Base-by-base conservation (phyloP, 2,113 vertebrate genomes). In the Stigmatopora argus region DNA sequence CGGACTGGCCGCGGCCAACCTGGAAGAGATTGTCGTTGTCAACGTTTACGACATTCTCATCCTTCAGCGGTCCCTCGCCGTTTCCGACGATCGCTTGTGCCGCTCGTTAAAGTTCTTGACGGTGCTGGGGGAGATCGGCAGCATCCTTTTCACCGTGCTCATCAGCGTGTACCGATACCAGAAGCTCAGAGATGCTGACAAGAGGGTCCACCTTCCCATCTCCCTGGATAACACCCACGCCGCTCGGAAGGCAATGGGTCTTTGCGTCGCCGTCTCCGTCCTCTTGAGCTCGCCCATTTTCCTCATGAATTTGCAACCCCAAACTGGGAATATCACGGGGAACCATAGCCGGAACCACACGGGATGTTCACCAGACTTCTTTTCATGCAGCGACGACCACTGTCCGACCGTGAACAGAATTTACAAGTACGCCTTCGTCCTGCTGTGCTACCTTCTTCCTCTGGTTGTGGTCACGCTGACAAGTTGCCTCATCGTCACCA, bases 111-210 rank as follows among this genome's bases (percentile, higher is more conserved):
- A 88, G 73, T 88, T 89, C 19, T 2, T 91, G 44, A 81, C 78
- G 0, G 5, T 79, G 3, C 75, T 79, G 1, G 91, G 89, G 0
- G 80, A 90, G 66, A 75, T 72, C 0, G 15, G 62, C 73, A 89
- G 86, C 74, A 89, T 92, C 67, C 44, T 89, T 57, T 89, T 92
- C 79, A 91, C 91, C 0, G 82, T 89, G 14, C 79, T 92, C 60
- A 92, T 91, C 68, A 78, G 86, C 70, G 49, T 87, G 64, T 92
- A 79, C 67, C 88, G 89, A 52, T 91, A 89, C 74, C 88, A 89
- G 80, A 92, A 92, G 83, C 73, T 92, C 15, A 79, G 78, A 23
- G 79, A 90, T 2, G 78, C 75, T 3, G 18, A 51, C 5, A 77
- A 56, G 3, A 78, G 82, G 15, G 83, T 65, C 57, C 85, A 74